Base-by-base conservation (phyloP, 2,113 vertebrate genomes). In the Octodon degus region DNA sequence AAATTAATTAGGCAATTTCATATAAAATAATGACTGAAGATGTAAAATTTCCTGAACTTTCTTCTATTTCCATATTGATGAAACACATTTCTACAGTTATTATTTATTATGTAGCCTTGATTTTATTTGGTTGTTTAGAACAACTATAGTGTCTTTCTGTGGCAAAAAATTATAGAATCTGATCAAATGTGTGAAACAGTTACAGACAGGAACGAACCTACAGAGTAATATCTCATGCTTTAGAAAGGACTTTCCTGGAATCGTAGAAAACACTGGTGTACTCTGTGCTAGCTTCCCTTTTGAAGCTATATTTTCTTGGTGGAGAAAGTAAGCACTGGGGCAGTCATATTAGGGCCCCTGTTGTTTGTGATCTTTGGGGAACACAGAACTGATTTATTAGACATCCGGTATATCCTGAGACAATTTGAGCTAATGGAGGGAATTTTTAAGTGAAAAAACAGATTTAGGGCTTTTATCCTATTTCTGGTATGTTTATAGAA, bases 21-120 rank as follows among this genome's bases (percentile, higher is more conserved):
- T n/a, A 34, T 43, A 80, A 84, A 95, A 90, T 65, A 84, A 85
- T 32, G 68, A 10, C 55, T 90, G 32, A 92, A 80, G 97, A 95
- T 3, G 30, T 7, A 17, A 37, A 40, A 74, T 84, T 81, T 86
- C 34, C 20, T 81, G 1, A 47, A 32, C 47, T 76, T 50, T 25
- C 16, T 87, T n/a, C 79, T 62, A 4, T 62, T 79, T 16, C 34
- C 32, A 12, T 43, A 12, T 85, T 96, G 84, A 89, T 76, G 16
- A 93, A 95, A 65, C 3, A 47, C 40, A 22, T 53, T 72, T 62
- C 24, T 81, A n/a, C 13, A 70, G 43, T 67, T 77, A 32, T 80
- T 94, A 80, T 7, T 50, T 84, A 72, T 62, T 83, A 11, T 32
- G 0, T 76, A 32, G 50, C 37, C 93, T 74, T 63, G 12, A 34